Evolutionary conservation across 2,888 invertebrate species (phyloP).

Genomic region (Amphipoea oculea): DNA sequence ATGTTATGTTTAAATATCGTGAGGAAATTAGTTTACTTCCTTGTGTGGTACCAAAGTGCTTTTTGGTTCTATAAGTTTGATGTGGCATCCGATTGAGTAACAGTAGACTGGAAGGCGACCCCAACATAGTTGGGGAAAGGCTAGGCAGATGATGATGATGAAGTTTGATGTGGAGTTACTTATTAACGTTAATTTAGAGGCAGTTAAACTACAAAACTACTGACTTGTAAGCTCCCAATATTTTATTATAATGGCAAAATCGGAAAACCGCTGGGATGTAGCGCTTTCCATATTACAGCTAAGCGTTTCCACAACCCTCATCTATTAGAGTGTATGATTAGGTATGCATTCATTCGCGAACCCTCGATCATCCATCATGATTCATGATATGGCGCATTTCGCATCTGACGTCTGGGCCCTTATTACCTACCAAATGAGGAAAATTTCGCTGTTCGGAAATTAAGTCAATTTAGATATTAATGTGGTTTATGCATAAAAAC

Average conservation of each 20-base stretch:
- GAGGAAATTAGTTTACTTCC: slow-evolving; percentile 69
- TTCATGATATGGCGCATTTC: slow-evolving; percentile 10
- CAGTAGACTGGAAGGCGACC: no score
- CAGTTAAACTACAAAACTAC: not conserved
- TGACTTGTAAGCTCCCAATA: not conserved
- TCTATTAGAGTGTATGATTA: slow-evolving; percentile 47
- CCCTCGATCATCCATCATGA: slow-evolving; percentile 37
- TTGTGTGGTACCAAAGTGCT: slow-evolving; percentile 16
- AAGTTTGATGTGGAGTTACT: slow-evolving; percentile 1
- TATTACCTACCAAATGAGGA: slow-evolving; percentile 5
- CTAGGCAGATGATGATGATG: no score
- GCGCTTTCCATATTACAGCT: slow-evolving; percentile 19
- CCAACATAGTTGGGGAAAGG: no score
- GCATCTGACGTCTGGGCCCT: slow-evolving; percentile 17
- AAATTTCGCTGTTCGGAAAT: slow-evolving; percentile 3
- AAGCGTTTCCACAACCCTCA: slow-evolving; percentile 20
- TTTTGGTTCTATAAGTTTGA: slow-evolving; percentile 10
- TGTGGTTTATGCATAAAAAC: not conserved
- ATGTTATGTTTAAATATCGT: slow-evolving; percentile 73
- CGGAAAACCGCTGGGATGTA: slow-evolving; percentile 9
- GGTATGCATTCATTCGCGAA: slow-evolving; percentile 58
- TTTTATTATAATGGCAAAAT: slow-evolving; percentile 16
- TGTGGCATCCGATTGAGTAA: not conserved
- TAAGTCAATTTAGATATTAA: slow-evolving; percentile 1
- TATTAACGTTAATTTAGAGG: slow-evolving; percentile 14